phyloP scores from a whole-genome alignment of 1,140 invertebrate genomes.

The Propsilocerus akamusi region DNA sequence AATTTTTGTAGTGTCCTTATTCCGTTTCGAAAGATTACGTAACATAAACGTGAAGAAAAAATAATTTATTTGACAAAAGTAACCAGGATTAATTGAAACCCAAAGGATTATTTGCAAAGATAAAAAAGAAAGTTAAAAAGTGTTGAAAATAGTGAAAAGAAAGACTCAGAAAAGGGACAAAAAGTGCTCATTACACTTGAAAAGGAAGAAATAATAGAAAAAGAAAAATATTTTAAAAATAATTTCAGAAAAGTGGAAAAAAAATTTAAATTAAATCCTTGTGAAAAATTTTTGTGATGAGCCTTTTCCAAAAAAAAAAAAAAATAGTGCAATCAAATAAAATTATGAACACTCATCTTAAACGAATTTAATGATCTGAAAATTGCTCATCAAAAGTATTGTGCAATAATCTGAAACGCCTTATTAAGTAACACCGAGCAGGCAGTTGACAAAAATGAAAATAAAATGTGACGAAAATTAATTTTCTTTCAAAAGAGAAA shows the following conservation, averaged over 20 bases:
- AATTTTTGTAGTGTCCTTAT: constrained; percentile 1
- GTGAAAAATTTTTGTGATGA: too few species aligned
- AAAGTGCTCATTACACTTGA: too few species aligned
- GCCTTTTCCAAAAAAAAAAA: too few species aligned
- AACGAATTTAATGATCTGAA: too few species aligned
- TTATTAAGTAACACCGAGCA: constrained; percentile 7
- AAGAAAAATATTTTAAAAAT: neutral
- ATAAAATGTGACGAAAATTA: neutral
- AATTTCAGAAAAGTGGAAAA: neutral
- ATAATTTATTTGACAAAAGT: constrained; percentile 14
- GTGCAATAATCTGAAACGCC: constrained; percentile 1
- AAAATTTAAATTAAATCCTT: neutral
- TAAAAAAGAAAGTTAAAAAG: too few species aligned
- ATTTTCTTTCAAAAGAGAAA: neutral
- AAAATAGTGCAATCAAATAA: neutral
- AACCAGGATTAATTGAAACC: constrained; percentile 3
- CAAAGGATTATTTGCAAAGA: neutral
- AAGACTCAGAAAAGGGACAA: too few species aligned
- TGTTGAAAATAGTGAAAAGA: too few species aligned
- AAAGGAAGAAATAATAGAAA: neutral
- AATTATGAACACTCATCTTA: neutral
- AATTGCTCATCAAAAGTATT: too few species aligned
- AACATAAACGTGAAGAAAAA: constrained; percentile 11
- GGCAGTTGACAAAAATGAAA: constrained; percentile 6
- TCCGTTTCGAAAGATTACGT: constrained; percentile 1